Conservation (phyloP, 1,140 invertebrate species). For the Drosophila ironensis region DNA sequence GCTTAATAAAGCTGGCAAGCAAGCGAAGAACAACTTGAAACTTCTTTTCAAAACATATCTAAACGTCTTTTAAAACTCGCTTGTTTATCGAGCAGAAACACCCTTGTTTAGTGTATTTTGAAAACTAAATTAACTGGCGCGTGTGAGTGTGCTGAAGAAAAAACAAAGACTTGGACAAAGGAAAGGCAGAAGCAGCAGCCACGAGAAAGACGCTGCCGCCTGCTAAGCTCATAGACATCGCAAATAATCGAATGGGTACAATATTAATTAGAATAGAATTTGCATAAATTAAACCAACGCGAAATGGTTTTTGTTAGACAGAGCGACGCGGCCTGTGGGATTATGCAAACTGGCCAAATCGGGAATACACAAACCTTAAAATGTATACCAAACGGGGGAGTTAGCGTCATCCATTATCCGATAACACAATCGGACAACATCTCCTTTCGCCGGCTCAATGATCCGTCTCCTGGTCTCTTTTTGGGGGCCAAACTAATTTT, state of each 20-base stretch:
- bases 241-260: constrained; percentile 49
- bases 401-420: constrained; percentile 15
- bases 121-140: constrained; percentile 62
- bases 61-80: too few relatives aligned
- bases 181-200: constrained; percentile 50
- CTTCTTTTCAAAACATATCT: too few relatives aligned
- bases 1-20: too few relatives aligned
- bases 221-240: constrained; percentile 20
- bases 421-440: constrained; percentile 6
- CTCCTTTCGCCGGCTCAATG: constrained; percentile 19
- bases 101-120: constrained; percentile 22
- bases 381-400: constrained; percentile 1
- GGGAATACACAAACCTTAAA: neutral
- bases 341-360: constrained; percentile 35
- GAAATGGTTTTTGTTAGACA: constrained; percentile 71
- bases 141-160: constrained; percentile 34
- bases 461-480: constrained; percentile 26
- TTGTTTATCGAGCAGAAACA: too few relatives aligned
- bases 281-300: constrained; percentile 63
- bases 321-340: constrained; percentile 57
- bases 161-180: constrained; percentile 1
- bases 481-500: constrained; percentile 54
- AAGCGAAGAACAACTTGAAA: too few relatives aligned
- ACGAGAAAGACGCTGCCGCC: constrained; percentile 61
- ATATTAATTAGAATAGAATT: constrained; percentile 77